These are phyloP conservation scores for Buceros bicornis DNA, from an alignment of 2,797 vertebrate species.

Conservation along the genomic window DNA sequence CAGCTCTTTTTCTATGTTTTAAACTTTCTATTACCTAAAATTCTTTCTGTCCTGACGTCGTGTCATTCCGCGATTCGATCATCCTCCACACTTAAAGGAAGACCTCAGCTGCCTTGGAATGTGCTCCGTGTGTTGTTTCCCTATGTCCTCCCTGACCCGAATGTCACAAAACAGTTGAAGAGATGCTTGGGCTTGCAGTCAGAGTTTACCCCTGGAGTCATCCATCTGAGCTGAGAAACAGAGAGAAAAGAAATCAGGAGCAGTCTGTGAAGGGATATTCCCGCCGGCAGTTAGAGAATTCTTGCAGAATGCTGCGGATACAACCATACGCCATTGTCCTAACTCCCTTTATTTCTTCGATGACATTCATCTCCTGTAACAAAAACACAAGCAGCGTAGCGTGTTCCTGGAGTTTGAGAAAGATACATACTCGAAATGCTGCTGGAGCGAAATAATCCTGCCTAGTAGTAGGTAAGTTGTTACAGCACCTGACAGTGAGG, in stretches of 20 bases:
- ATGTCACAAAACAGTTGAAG: neutral
- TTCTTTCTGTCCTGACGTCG: neutral
- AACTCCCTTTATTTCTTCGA: neutral
- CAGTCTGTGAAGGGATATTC: neutral
- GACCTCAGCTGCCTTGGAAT: neutral
- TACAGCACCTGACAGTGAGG: neutral
- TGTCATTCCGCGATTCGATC: neutral
- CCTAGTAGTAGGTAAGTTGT: neutral
- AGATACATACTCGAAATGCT: neutral
- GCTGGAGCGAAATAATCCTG: neutral
- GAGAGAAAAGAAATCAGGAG: neutral
- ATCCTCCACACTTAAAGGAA: neutral
- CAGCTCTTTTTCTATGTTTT: neutral
- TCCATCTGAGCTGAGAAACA: neutral
- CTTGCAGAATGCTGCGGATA: neutral
- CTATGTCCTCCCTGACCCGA: neutral
- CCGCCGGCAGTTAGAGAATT: neutral
- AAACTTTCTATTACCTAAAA: neutral
- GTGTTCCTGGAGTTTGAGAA: neutral
- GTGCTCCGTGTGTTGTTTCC: neutral
- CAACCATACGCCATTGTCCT: neutral
- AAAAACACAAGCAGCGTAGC: fast-evolving
- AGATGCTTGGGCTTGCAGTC: neutral
- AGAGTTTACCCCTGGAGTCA: neutral
- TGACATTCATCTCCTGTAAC: neutral